phyloP scores from a whole-genome alignment of 2,888 invertebrate species.

The Acanthoscelides obtectus region DNA sequence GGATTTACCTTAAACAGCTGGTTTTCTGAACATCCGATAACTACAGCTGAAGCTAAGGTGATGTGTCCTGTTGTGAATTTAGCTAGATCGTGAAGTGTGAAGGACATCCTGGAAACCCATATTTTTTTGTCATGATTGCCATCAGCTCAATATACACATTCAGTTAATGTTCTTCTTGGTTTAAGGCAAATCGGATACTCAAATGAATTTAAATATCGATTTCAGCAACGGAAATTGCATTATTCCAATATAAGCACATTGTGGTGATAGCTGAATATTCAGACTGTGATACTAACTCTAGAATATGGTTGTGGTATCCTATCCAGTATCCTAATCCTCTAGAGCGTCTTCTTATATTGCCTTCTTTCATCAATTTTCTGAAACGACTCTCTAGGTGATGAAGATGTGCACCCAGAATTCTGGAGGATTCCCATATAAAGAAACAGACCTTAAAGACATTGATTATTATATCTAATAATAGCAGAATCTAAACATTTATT shows the following conservation, averaged over 20 bases:
- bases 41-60: slow-evolving; percentile 15
- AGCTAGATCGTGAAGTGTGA: slow-evolving; percentile 10
- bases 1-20: slow-evolving; percentile 18
- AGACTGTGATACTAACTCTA: slow-evolving; percentile 8
- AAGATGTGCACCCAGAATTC: slow-evolving; percentile 14
- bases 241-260: no score
- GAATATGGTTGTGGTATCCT: slow-evolving; percentile 18
- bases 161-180: no score
- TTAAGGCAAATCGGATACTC: no score
- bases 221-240: no score
- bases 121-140: no score
- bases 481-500: no score
- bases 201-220: no score
- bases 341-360: slow-evolving; percentile 5
- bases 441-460: slow-evolving; percentile 9
- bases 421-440: slow-evolving; percentile 12
- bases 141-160: no score
- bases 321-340: slow-evolving; percentile 12
- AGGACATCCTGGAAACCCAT: slow-evolving; percentile 15
- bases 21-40: slow-evolving; percentile 19
- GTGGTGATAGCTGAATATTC: no score
- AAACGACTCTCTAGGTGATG: slow-evolving; percentile 17
- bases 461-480: no score
- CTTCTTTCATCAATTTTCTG: slow-evolving; percentile 5
- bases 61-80: slow-evolving; percentile 16